Percentiles rank a stretch among this genome's conserved stretches.
phyloP scores from a whole-genome alignment of 2,113 vertebrate species.

The Phrynosoma platyrhinos region DNA sequence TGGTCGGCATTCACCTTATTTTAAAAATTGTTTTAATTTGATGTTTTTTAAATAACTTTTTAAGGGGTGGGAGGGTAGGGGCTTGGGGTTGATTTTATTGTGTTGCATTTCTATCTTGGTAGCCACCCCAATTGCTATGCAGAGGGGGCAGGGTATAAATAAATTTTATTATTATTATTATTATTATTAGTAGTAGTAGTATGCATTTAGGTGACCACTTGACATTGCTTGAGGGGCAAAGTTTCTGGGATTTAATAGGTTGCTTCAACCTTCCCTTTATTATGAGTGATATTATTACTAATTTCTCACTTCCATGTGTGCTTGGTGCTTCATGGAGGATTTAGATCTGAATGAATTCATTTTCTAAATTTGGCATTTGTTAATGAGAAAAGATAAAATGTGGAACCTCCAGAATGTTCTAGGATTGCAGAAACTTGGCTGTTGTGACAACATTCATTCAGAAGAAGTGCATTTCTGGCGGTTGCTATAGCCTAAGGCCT shows the following conservation, averaged over 20 bases:
- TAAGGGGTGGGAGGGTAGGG: no score
- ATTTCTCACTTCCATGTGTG: not conserved
- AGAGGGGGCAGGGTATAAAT: no score
- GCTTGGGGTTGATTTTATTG: no score
- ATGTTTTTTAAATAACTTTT: no score
- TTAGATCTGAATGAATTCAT: not conserved
- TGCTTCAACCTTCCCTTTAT: not conserved
- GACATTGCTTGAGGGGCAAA: not conserved
- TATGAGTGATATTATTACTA: constrained; percentile 5
- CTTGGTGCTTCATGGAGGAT: not conserved
- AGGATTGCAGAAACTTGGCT: not conserved
- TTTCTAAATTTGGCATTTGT: not conserved
- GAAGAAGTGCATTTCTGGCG: not conserved
- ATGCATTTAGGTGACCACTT: not conserved
- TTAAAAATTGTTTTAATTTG: no score
- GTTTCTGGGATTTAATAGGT: not conserved
- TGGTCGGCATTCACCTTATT: no score
- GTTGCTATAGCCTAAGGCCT: not conserved
- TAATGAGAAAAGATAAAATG: not conserved
- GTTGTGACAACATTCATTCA: not conserved
- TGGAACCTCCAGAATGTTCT: not conserved
- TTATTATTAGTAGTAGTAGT: no score
- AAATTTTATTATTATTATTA: no score
- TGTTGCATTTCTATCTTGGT: no score
- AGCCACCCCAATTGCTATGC: no score